Evolutionary conservation across 1,140 invertebrate species (phyloP), one percentile per base, ranked within the genome.

Genomic region (Druon quercuslanigerum): DNA sequence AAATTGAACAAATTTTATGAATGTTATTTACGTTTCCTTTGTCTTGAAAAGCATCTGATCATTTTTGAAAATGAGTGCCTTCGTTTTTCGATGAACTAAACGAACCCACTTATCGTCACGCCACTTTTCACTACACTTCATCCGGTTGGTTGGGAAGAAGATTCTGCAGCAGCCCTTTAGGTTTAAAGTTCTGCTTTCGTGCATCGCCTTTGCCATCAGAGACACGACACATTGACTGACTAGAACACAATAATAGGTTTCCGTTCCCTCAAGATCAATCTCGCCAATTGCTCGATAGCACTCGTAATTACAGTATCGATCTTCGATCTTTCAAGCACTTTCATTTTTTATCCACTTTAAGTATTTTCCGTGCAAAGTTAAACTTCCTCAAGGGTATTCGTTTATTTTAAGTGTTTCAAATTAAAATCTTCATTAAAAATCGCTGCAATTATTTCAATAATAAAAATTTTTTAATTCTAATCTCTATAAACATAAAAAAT

Each of bases 21-120:
- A 56, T 5, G 8, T 14, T 70, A 13, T 25, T 25, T 6, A 70
- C 7, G 9, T 14, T 25, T 33, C 9, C 46, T 46, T 50, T 17
- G 70, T 71, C 8, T 40, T 14, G 9, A 71, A 60, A 51, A 73
- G 77, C 33, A 77, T 79, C 79, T 80, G 51, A 75, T 80, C 76
- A 79, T 81, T 82, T 78, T 75, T 79, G 73, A 77, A 81, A 82
- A 78, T 82, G 75, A 46, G 11, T 77, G 83, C 77, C 60, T 84
- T 17, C 50, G 75, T 25, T 50, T 40, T 75, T 78, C 74, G 54
- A 57, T 76, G 71, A 78, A 51, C 70, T 70, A 76, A 82, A 82
- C 76, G 76, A 83, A 85, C 81, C 80, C 82, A 84, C 80, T 82
- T 84, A 84, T 79, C 77, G 75, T 73, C 77, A 82, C 83, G 79